These are phyloP conservation scores for Athalia circularis DNA, from an alignment of 2,888 invertebrate genomes.

Conservation along the genomic window DNA sequence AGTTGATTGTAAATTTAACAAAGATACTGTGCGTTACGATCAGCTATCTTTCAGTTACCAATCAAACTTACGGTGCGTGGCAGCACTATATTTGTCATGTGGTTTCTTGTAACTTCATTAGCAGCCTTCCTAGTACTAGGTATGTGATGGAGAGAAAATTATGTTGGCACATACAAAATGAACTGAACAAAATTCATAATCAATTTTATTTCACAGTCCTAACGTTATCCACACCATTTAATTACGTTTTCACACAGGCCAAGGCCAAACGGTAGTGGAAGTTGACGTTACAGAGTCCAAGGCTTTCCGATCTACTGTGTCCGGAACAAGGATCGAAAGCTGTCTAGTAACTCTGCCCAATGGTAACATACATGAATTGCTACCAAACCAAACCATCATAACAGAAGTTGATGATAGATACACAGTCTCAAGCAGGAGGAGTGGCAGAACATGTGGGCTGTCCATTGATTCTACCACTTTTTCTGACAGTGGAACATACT, in stretches of 20 bases:
- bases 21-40: constrained; percentile 6
- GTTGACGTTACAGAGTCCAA: constrained; percentile 37
- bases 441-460: constrained; percentile 25
- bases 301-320: constrained; percentile 19
- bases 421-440: constrained; percentile 15
- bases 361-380: constrained; percentile 17
- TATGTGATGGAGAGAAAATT: background rate
- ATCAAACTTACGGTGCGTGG: background rate
- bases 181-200: background rate
- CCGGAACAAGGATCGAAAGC: constrained; percentile 2
- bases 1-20: constrained; percentile 27
- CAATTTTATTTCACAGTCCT: background rate
- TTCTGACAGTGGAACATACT: constrained; percentile 40
- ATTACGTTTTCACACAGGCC: constrained; percentile 1
- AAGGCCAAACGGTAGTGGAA: constrained; percentile 28
- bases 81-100: constrained; percentile 13
- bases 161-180: no score
- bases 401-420: constrained; percentile 27
- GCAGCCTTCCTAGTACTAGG: constrained; percentile 4
- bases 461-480: constrained; percentile 35
- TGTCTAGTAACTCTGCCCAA: constrained; percentile 35
- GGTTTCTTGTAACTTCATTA: constrained; percentile 4
- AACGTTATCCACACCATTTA: background rate
- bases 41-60: constrained; percentile 18
- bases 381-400: constrained; percentile 36